A percentile compares a stretch with the other conserved stretches of the same genome.
These are phyloP conservation scores for Dynastes tityus DNA, from an alignment of 2,888 invertebrate species.

Conservation along the genomic window DNA sequence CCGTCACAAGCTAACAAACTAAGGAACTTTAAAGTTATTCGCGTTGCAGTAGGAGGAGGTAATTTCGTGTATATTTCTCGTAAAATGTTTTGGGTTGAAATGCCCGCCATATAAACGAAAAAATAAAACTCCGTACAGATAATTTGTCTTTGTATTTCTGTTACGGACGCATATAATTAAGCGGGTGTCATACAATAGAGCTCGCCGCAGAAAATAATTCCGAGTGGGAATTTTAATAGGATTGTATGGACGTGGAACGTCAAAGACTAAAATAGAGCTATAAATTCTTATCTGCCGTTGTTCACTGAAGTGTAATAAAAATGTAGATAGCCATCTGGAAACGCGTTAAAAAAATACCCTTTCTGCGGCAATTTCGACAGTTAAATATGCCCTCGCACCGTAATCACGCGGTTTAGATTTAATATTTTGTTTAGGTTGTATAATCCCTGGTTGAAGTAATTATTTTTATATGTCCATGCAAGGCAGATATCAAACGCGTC, in stretches of 20 bases:
- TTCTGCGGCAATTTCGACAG: constrained; percentile 18
- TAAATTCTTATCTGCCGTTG: constrained; percentile 39
- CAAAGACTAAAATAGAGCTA: constrained; percentile 25
- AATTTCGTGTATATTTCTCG: constrained; percentile 18
- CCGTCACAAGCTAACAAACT: constrained; percentile 21
- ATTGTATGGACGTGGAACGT: constrained; percentile 20
- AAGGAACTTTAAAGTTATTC: constrained; percentile 34
- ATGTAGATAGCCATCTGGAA: constrained; percentile 26
- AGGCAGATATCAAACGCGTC: too few relatives aligned
- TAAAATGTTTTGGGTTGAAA: constrained; percentile 34
- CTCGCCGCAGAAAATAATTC: constrained; percentile 24
- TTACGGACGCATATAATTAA: constrained; percentile 19
- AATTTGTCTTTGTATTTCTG: constrained; percentile 39
- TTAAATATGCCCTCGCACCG: constrained; percentile 2
- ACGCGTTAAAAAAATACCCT: constrained; percentile 36
- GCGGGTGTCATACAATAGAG: constrained; percentile 24
- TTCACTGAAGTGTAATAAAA: constrained; percentile 36
- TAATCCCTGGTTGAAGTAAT: background rate
- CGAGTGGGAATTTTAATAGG: constrained; percentile 30
- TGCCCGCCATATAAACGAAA: constrained; percentile 12
- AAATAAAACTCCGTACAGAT: constrained; percentile 41
- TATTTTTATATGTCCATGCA: background rate
- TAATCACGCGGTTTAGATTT: constrained; percentile 16
- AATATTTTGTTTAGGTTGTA: constrained; percentile 1
- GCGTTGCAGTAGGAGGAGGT: constrained; percentile 1